phyloP scores from a whole-genome alignment of 2,888 invertebrate genomes.

The Odontothrips loti region DNA sequence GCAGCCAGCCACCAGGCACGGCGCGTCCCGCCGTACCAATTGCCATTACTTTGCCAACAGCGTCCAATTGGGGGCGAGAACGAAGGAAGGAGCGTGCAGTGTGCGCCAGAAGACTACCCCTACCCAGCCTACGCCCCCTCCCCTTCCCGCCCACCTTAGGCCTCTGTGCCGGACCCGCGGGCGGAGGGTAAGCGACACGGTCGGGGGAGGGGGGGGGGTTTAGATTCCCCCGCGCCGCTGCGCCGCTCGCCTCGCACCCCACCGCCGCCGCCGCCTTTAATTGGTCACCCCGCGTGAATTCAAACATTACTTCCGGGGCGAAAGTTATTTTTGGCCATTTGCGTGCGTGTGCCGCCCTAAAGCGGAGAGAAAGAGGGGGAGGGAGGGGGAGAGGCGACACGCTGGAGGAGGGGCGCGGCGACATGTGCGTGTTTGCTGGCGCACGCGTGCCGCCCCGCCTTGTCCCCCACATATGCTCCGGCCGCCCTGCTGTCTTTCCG shows the following conservation, averaged over 20 bases:
- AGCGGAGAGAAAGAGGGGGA: neutral
- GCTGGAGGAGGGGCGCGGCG: neutral
- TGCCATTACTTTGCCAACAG: conserved; percentile 22
- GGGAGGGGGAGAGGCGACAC: neutral
- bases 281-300: conserved; percentile 21
- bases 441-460: neutral
- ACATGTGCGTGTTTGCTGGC: neutral
- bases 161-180: no score
- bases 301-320: conserved; percentile 20
- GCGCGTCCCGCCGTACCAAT: neutral
- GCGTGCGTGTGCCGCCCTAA: neutral
- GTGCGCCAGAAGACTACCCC: neutral
- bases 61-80: conserved; percentile 15
- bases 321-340: conserved; percentile 25
- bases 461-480: neutral
- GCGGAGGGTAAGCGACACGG: no score
- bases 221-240: neutral
- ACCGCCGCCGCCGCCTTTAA: neutral
- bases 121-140: no score
- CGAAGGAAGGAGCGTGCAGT: neutral
- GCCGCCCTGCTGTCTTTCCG: neutral
- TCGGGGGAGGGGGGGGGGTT: no score
- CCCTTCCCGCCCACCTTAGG: no score
- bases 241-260: neutral
- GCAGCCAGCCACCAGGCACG: neutral